Base-by-base conservation (phyloP, 2,113 vertebrate genomes). In the Malurus cyaneus region DNA sequence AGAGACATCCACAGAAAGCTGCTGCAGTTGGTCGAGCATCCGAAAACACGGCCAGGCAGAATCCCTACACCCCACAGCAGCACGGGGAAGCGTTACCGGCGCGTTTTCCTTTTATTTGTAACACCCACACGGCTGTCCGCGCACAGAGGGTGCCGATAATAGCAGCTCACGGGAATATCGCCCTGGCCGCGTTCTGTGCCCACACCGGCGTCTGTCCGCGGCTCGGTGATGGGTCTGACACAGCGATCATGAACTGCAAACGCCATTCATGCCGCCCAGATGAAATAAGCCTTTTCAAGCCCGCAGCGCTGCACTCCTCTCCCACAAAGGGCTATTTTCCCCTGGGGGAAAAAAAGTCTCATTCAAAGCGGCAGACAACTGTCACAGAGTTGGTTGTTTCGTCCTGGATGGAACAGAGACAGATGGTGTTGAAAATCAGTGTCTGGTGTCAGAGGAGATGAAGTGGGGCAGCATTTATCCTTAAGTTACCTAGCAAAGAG, bases 251-350 rank as follows among this genome's bases (percentile, higher is more conserved):
- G 64, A 78, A 70, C 80, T 73, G 81, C 78, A 1, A 84, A 29
- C 17, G 4, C 90, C 69, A 32, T 81, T 78, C 69, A 1, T 31
- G 88, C 60, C 85, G 57, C 16, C 2, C 8, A 18, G 81, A 87
- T 86, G 31, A 87, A 96, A 84, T 20, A 54, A 89, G 42, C 78
- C 64, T 61, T 93, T 93, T 92, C 73, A 70, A 66, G 25, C 69
- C 34, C 6, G 11, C 87, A 23, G 26, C 2, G 44, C 80, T 18
- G 49, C 80, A 11, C 84, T 86, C 76, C 77, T 39, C 36, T 28
- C 69, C 73, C 71, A 95, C 92, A 96, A 96, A 96, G 65, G 70
- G 28, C 92, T 80, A 20, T 96, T 96, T 94, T 93, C 17, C 73
- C 70, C 29, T 19, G 0, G 17, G 59, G 39, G 8, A 53, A 72